Evolutionary conservation across 2,113 vertebrate genomes (phyloP), one percentile per base, ranked within the genome.

Genomic region (Scortum barcoo): DNA sequence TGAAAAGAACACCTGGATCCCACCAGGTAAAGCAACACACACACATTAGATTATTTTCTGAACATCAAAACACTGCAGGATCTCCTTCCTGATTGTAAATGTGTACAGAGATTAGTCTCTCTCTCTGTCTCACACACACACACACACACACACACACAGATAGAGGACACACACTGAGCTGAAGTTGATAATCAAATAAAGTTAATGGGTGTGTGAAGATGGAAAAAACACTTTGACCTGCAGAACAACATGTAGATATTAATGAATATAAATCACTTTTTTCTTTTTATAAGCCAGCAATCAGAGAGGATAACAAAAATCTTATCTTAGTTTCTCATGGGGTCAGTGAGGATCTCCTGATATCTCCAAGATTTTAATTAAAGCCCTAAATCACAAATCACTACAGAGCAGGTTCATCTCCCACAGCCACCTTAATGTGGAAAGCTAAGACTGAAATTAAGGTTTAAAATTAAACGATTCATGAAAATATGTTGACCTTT

Each of bases 1-100:
- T 7, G 53, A 14, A n/a, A n/a, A 30, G 33, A 84, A 92, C 89
- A 91, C 75, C 91, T 92, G 91, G 84, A 89, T 76, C 44, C 46
- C 57, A 12, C 26, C 46, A 48, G 20, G 85, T 13, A 61, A 20
- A 66, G 22, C 22, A 51, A 48, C 17, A 66, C 56, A 58, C 57
- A 57, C 33, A 66, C 28, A 26, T 17, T 22, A 36, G 19, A 57
- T 6, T 9, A 57, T 74, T 57, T 42, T 46, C 38, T 76, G 22
- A 58, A 11, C 26, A 46, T 62, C 19, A 60, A 61, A 67, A 72
- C 71, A 62, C 36, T 46, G 22, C 10, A 38, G 58, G 71, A 33
- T 56, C 53, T 44, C 33, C n/a, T 19, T 19, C 5, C 14, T 19
- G 19, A n/a, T 66, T 46, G 0, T 10, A 8, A 5, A 19, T 1